Conservation (phyloP, 2,888 invertebrate genomes). For the Pristionchus japonicus region DNA sequence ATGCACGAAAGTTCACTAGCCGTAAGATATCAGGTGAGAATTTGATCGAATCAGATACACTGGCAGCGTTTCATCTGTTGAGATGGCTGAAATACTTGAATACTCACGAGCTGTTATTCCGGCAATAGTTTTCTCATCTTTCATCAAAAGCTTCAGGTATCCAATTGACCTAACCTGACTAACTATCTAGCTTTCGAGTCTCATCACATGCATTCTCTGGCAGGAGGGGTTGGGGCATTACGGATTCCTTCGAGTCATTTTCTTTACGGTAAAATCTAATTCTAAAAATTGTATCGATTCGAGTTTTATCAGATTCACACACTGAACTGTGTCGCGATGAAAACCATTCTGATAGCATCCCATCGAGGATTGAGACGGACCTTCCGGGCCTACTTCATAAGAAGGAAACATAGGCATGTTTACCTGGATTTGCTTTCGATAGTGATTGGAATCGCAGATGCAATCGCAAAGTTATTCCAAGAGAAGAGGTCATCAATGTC, state of each 20-base stretch:
- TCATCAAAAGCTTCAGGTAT: neutral
- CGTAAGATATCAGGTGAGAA: neutral
- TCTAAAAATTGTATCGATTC: no score
- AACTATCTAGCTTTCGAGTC: neutral
- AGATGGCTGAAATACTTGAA: neutral
- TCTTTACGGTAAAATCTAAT: neutral
- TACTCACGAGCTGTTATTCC: neutral
- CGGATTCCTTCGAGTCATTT: neutral
- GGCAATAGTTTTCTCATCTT: neutral
- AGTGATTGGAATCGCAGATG: neutral
- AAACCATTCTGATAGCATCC: neutral
- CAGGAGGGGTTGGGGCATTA: neutral
- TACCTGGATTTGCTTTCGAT: no score
- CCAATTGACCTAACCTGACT: neutral
- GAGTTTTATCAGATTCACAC: neutral
- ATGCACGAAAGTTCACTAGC: neutral
- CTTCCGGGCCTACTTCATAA: neutral
- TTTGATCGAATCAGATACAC: neutral
- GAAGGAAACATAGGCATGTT: neutral
- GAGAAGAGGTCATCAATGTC: neutral
- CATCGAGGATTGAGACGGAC: neutral
- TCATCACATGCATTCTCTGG: neutral
- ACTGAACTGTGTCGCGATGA: neutral
- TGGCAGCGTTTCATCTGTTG: no score
- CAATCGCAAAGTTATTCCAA: neutral